Evolutionary conservation across 2,888 invertebrate genomes (phyloP), one percentile per base, ranked within the genome.

Genomic region (Agrochola circellaris): DNA sequence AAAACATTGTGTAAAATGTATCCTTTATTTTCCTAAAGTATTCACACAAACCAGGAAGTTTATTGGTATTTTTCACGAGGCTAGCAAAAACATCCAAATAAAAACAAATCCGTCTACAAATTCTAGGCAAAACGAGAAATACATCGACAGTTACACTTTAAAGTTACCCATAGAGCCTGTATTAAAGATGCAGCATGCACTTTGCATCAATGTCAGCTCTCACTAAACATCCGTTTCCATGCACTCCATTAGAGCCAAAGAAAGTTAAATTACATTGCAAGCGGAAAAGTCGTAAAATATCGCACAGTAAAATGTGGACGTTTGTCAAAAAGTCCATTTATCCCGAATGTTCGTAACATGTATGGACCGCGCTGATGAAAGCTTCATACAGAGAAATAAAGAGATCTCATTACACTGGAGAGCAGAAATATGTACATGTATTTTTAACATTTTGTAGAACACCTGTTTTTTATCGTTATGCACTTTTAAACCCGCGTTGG

Each of bases 371-470:
- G 30, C 67, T 81, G 83, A 83, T 87, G 85, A 87, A 85, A 79
- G 74, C 85, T 69, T 80, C 70, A 74, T 77, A 75, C 75, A 65
- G 61, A 79, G 56, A 81, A 84, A 77, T 81, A 79, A 79, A 79
- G 75, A 81, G 73, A 88, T 88, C 66, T 64, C 85, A 79, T 73
- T 88, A 87, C 87, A 87, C 83, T 68, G 76, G 6, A 60, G 72
- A 66, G 15, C 88, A 76, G 11, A 83, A 83, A 77, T 75, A 81
- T 30, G 34, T 69, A 65, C 30, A 26, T 45, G 48, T 13, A 2
- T 73, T 60, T 61, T 54, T 34, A 20, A 48, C 15, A 54, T 61
- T 56, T 34, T 48, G 20, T 9, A 15, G 15, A n/a, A 15, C 56
- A 34, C 13, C 11, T 8, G 13, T 54, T 58, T 77, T 78, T 56